Conservation (phyloP, 2,113 vertebrate genomes). For the Ailurus styani region DNA sequence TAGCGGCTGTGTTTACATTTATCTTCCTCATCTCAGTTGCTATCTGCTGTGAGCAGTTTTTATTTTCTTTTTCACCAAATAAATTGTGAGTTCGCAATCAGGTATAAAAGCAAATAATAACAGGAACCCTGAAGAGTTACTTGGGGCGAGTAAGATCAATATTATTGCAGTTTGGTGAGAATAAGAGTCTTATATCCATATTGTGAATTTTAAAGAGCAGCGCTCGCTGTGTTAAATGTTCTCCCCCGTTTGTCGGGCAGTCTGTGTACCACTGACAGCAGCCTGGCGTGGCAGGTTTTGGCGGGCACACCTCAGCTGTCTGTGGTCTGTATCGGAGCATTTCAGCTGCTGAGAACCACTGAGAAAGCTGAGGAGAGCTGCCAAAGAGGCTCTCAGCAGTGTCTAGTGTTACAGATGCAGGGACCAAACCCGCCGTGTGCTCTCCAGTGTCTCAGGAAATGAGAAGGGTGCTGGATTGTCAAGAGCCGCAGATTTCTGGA, state of each 20-base stretch:
- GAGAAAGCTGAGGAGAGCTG: fast-evolving
- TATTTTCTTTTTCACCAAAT: constrained; percentile 56
- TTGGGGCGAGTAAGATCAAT: constrained; percentile 16
- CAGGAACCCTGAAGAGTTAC: not conserved
- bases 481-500: fast-evolving
- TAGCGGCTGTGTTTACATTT: not conserved
- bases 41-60: not conserved
- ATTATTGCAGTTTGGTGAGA: constrained; percentile 5
- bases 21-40: not conserved
- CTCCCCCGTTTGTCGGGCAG: not conserved
- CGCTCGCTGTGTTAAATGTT: not conserved
- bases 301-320: fast-evolving
- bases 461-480: not conserved
- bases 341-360: not conserved
- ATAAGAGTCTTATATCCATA: constrained; percentile 10
- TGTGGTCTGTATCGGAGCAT: fast-evolving
- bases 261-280: fast-evolving
- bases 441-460: fast-evolving
- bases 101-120: constrained; percentile 57
- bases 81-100: constrained; percentile 60
- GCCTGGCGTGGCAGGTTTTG: not conserved
- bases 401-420: fast-evolving
- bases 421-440: fast-evolving
- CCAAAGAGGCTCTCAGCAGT: fast-evolving
- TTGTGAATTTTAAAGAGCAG: constrained; percentile 14